These are phyloP conservation scores for Urocitellus parryii DNA, from an alignment of 2,113 vertebrate genomes.

Conservation along the genomic window DNA sequence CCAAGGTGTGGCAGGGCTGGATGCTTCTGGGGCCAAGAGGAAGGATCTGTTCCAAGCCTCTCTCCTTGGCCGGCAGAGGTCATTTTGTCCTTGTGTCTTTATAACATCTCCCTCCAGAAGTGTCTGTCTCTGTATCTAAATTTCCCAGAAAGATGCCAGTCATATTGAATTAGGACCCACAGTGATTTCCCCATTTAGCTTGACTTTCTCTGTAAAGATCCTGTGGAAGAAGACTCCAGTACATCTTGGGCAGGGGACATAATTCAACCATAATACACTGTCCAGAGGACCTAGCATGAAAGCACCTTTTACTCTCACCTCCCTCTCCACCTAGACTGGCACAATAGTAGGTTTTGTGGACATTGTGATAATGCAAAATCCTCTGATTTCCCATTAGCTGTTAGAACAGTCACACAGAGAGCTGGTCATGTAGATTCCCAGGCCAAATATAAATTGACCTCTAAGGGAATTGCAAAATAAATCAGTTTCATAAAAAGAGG, in stretches of 20 bases:
- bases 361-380: neutral
- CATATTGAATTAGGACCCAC: neutral
- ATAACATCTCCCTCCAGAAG: accelerated
- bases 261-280: neutral
- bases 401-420: neutral
- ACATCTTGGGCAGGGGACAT: too few species aligned
- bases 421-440: neutral
- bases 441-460: neutral
- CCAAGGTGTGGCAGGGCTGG: neutral
- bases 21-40: neutral
- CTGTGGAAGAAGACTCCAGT: too few species aligned
- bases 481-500: neutral
- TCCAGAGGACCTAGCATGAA: neutral
- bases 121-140: neutral
- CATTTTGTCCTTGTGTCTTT: neutral
- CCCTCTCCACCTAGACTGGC: too few species aligned
- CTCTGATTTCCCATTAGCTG: neutral
- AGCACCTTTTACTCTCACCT: neutral
- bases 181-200: neutral
- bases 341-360: neutral
- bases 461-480: neutral
- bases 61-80: neutral
- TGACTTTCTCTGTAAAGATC: neutral
- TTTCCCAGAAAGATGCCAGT: neutral
- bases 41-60: neutral